Evolutionary conservation across 2,113 vertebrate species (phyloP).

Genomic region (Otus sunia): DNA sequence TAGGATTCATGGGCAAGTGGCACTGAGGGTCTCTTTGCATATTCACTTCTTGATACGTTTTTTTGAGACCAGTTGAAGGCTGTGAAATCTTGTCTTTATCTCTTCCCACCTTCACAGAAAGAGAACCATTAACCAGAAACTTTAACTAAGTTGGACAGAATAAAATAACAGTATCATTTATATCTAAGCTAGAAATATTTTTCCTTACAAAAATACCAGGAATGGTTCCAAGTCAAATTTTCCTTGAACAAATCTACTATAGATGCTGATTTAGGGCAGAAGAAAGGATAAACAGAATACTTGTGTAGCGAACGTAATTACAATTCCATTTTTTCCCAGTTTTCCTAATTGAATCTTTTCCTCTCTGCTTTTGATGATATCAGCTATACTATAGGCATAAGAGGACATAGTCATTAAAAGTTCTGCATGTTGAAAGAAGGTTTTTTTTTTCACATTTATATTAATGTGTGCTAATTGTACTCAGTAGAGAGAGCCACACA

Average conservation of each 20-base stretch:
- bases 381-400: background rate
- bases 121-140: background rate
- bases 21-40: conserved; percentile 72
- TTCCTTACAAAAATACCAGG: background rate
- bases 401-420: background rate
- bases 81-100: conserved; percentile 75
- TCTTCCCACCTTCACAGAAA: conserved; percentile 76
- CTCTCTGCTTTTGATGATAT: background rate
- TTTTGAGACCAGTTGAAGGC: conserved; percentile 71
- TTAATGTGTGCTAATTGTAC: background rate
- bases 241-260: background rate
- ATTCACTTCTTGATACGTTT: conserved; percentile 59
- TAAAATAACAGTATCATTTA: background rate
- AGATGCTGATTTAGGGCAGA: background rate
- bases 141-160: background rate
- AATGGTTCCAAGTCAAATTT: background rate
- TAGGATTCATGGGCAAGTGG: conserved; percentile 78
- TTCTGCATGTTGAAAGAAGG: background rate
- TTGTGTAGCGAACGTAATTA: background rate
- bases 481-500: background rate
- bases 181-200: background rate
- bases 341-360: background rate
- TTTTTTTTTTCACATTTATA: background rate
- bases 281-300: background rate
- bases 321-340: background rate